A percentile compares a stretch with the other conserved stretches of the same genome.
These are phyloP conservation scores for Galagoides demidoff DNA, from an alignment of 2,797 vertebrate species.

Conservation along the genomic window DNA sequence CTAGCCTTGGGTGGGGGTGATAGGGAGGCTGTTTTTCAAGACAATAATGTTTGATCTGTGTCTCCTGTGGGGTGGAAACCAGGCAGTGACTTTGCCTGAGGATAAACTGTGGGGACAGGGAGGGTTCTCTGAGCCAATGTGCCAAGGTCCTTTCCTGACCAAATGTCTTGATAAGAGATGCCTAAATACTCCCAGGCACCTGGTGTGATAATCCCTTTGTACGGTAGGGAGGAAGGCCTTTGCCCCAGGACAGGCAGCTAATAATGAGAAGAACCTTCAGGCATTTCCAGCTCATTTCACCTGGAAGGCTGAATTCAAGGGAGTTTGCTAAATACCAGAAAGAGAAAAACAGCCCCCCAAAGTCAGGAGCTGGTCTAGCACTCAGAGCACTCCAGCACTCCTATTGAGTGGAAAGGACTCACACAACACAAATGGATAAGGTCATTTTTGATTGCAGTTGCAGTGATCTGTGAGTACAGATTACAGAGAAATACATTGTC, in stretches of 20 bases:
- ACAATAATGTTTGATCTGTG: background rate
- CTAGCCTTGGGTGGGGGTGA: rapidly evolving
- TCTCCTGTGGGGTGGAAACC: background rate
- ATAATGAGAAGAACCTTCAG: background rate
- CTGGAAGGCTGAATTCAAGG: background rate
- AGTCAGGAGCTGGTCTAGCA: background rate
- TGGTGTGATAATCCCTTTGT: background rate
- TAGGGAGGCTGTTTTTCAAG: background rate
- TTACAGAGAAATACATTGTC: background rate
- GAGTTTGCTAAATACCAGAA: background rate
- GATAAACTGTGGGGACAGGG: background rate
- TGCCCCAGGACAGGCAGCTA: background rate
- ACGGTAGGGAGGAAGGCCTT: background rate
- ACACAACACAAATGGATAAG: too few relatives aligned
- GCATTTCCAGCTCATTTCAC: background rate
- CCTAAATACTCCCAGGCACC: too few relatives aligned
- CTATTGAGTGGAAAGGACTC: background rate
- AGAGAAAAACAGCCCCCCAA: too few relatives aligned
- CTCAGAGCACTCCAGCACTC: background rate
- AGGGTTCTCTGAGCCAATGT: background rate
- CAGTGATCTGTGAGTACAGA: background rate
- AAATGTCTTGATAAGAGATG: background rate
- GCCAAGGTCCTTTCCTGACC: background rate
- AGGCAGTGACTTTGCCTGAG: background rate
- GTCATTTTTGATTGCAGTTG: background rate